A percentile compares a stretch with the other conserved stretches of the same genome.
phyloP scores from a whole-genome alignment of 64 coral and sea anemone genomes.

The Actinia tenebrosa region DNA sequence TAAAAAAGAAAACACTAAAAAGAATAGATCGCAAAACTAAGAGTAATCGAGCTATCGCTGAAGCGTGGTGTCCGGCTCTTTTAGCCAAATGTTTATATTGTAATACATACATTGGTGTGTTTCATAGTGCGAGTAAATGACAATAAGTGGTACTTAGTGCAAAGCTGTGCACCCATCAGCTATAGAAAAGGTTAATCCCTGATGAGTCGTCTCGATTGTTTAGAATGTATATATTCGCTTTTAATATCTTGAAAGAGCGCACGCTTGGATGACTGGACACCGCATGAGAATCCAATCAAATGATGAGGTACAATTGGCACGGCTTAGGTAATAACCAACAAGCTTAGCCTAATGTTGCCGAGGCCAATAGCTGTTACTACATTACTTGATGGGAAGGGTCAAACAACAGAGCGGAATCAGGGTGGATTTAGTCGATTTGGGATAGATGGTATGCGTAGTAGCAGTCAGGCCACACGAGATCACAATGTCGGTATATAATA shows the following conservation, averaged over 20 bases:
- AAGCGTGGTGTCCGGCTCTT: background rate
- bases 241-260: slow-evolving; percentile 14
- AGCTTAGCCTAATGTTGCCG: background rate
- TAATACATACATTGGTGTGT: background rate
- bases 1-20: slow-evolving; percentile 5
- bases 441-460: background rate
- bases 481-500: slow-evolving; percentile 9
- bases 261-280: slow-evolving; percentile 12
- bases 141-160: slow-evolving; percentile 8
- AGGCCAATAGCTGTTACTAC: background rate
- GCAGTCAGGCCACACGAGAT: background rate
- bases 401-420: background rate
- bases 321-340: slow-evolving; percentile 9
- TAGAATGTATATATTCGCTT: slow-evolving; percentile 12
- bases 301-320: background rate
- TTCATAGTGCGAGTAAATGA: background rate
- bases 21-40: background rate
- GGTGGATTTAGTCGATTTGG: background rate
- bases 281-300: background rate
- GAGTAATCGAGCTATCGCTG: background rate
- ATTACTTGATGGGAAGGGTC: background rate
- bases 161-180: background rate
- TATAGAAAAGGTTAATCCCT: slow-evolving; percentile 16
- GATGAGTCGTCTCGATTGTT: slow-evolving; percentile 13
- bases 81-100: background rate